Evolutionary conservation across 2,113 vertebrate genomes (phyloP), one percentile per base, ranked within the genome.

Genomic region (Microtus richardsoni): DNA sequence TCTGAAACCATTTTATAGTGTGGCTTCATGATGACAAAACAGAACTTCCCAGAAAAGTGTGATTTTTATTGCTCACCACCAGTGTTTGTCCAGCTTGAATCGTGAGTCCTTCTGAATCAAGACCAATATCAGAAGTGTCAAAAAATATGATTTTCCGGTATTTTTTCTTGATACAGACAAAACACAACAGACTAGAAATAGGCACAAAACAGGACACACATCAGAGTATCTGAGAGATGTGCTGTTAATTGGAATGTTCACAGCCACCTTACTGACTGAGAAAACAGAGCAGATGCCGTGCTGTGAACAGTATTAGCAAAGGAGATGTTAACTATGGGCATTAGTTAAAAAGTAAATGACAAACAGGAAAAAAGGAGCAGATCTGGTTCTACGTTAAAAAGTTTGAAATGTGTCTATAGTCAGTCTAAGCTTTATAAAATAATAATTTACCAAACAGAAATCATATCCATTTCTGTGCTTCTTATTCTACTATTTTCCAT

Each of bases 31-130:
- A 28, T 91, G 93, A 95, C 93, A 95, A 89, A 68, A 49, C 21
- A 66, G 24, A 30, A 95, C 83, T 97, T 96, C 47, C 84, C 96
- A 95, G 95, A 96, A 97, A 95, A 97, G 88, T 80, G 71, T n/a
- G 70, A 87, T 92, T 94, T 95, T 68, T 82, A 80, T 93, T 96
- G 85, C 54, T 88, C 92, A 73, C 36, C 66, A 19, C 60, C 91
- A 74, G 54, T 58, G n/a, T 87, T 95, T 90, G 70, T 83, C 10
- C 19, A 70, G 41, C 83, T 94, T 85, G 41, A 91, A 91, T 71
- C 82, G 77, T 92, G 85, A 93, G 87, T 87, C 64, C 71, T 44
- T 44, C 44, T 78, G 73, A 97, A 92, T 39, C 19, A 47, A 92
- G 52, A 93, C 28, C 22, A 88, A 64, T 73, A 74, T 68, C 28